phyloP scores from a whole-genome alignment of 2,888 invertebrate species.

The Xylophagus ater region DNA sequence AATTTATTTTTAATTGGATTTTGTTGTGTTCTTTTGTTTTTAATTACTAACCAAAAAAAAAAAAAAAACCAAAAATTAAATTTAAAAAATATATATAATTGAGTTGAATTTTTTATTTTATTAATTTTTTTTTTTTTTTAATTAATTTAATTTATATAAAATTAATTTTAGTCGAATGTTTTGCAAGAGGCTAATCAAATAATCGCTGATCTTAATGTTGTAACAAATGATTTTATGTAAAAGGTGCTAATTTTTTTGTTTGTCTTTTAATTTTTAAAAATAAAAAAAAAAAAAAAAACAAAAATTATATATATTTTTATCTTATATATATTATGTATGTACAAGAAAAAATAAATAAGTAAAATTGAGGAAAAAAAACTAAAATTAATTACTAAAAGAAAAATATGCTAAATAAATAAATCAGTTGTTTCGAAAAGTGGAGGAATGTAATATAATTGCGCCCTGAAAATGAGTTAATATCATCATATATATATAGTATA shows the following conservation, averaged over 20 bases:
- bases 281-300: constrained; percentile 3
- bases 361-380: constrained; percentile 10
- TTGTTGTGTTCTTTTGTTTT: constrained; percentile 16
- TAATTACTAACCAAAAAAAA: too few relatives aligned
- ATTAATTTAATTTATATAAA: constrained; percentile 1
- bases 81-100: constrained; percentile 10
- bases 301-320: constrained; percentile 6
- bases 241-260: constrained; percentile 10
- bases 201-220: constrained; percentile 34
- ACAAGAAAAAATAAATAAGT: not conserved
- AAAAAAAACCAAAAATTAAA: too few relatives aligned
- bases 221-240: constrained; percentile 40
- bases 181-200: constrained; percentile 37
- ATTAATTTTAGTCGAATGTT: constrained; percentile 21
- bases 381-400: too few relatives aligned
- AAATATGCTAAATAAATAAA: too few relatives aligned
- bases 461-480: too few relatives aligned
- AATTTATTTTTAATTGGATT: constrained; percentile 17
- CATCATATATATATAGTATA: too few relatives aligned
- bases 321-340: constrained; percentile 2
- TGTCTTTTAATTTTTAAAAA: too few relatives aligned
- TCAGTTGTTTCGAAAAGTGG: too few relatives aligned
- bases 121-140: constrained; percentile 7
- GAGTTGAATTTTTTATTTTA: constrained; percentile 17
- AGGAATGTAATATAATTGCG: too few relatives aligned